Conservation (phyloP, 2,888 invertebrate species). For the Petrolisthes cinctipes region DNA sequence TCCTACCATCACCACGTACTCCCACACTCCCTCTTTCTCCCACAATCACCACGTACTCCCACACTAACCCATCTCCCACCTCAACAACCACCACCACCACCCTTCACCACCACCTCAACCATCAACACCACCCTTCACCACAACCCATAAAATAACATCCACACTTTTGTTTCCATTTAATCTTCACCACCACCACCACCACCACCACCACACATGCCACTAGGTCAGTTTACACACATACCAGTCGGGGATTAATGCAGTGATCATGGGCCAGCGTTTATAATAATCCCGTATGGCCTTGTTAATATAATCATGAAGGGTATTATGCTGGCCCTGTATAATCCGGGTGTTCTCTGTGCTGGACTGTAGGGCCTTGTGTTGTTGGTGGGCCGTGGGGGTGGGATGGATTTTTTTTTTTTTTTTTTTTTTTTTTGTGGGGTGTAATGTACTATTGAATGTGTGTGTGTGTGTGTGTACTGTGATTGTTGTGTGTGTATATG, state of each 20-base stretch:
- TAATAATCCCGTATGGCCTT: background rate
- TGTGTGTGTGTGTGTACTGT: background rate
- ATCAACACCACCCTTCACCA: background rate
- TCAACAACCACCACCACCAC: no score
- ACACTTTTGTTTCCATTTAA: no score
- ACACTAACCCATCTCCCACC: no score
- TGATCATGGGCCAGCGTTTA: background rate
- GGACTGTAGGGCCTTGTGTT: background rate
- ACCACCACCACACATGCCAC: no score
- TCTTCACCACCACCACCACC: no score
- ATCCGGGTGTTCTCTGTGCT: background rate
- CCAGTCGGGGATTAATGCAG: background rate
- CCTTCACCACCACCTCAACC: background rate
- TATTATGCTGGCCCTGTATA: background rate
- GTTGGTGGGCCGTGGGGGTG: background rate
- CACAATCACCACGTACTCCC: background rate
- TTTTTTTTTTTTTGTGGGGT: no score
- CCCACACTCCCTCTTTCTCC: background rate
- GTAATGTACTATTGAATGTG: no score
- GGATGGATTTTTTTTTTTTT: no score
- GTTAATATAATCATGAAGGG: background rate
- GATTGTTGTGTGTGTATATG: background rate
- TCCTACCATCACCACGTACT: background rate
- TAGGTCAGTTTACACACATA: background rate
- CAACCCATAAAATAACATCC: no score